Conservation (phyloP, 2,797 vertebrate species). For the Silurus lanzhouensis region DNA sequence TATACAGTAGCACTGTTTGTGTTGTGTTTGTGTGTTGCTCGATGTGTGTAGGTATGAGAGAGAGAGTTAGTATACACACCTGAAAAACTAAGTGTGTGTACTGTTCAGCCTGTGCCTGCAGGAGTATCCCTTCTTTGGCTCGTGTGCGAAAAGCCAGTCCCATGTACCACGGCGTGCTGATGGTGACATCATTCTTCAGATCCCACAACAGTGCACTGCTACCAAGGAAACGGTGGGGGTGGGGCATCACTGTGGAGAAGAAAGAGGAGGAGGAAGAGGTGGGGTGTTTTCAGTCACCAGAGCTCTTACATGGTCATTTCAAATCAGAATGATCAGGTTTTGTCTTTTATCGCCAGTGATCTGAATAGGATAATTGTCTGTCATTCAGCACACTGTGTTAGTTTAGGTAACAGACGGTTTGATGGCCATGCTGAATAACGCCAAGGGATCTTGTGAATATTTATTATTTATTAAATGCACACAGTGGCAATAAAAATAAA, state of each 20-base stretch:
- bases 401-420: conserved; percentile 32
- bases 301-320: conserved; percentile 8
- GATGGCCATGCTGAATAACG: conserved; percentile 13
- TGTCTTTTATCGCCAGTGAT: conserved; percentile 22
- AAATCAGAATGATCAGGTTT: conserved; percentile 33
- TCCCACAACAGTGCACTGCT: conserved; percentile 93
- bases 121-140: conserved; percentile 81
- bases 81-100: conserved; percentile 90
- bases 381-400: conserved; percentile 35
- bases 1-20: neutral
- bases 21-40: neutral
- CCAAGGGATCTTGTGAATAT: conserved; percentile 32
- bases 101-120: conserved; percentile 91
- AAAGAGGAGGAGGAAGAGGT: conserved; percentile 6
- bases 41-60: neutral
- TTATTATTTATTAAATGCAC: conserved; percentile 32
- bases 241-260: conserved; percentile 83
- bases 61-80: conserved; percentile 67
- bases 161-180: conserved; percentile 93
- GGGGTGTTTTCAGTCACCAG: conserved; percentile 23
- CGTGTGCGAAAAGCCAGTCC: conserved; percentile 92
- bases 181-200: conserved; percentile 88
- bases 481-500: neutral
- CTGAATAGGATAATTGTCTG: conserved; percentile 20
- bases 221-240: conserved; percentile 91